Conservation (phyloP, 2,113 vertebrate species). For the Hyaena hyaena region DNA sequence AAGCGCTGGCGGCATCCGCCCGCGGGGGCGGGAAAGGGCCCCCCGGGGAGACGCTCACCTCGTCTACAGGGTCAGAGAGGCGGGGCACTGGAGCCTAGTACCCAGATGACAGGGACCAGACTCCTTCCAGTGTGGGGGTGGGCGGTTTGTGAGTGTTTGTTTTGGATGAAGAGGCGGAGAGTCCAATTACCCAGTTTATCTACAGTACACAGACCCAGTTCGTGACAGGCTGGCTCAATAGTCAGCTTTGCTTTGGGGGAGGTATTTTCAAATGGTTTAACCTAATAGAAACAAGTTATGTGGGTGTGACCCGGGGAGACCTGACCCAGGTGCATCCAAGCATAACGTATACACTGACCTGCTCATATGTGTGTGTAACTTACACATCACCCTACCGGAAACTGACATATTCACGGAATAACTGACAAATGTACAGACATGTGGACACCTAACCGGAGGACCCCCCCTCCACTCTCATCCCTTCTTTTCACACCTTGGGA, state of each 20-base stretch:
- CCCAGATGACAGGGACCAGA: background rate
- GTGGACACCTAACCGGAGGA: background rate
- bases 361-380: fast-evolving
- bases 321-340: background rate
- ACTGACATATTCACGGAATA: background rate
- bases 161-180: conserved; percentile 68
- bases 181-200: conserved; percentile 74
- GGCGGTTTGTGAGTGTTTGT: conserved; percentile 72
- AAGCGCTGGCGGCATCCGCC: background rate
- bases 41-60: background rate
- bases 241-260: conserved; percentile 34
- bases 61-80: background rate
- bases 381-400: background rate
- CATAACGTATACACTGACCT: background rate
- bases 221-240: conserved; percentile 44
- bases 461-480: too few species aligned
- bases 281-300: background rate
- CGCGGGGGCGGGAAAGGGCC: background rate
- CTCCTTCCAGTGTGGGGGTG: conserved; percentile 48
- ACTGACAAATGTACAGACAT: background rate
- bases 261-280: background rate
- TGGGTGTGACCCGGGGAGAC: background rate
- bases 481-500: background rate
- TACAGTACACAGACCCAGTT: conserved; percentile 68
- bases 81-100: background rate